Conservation (phyloP, 1,140 invertebrate genomes). For the Alviniconcha marisindica region DNA sequence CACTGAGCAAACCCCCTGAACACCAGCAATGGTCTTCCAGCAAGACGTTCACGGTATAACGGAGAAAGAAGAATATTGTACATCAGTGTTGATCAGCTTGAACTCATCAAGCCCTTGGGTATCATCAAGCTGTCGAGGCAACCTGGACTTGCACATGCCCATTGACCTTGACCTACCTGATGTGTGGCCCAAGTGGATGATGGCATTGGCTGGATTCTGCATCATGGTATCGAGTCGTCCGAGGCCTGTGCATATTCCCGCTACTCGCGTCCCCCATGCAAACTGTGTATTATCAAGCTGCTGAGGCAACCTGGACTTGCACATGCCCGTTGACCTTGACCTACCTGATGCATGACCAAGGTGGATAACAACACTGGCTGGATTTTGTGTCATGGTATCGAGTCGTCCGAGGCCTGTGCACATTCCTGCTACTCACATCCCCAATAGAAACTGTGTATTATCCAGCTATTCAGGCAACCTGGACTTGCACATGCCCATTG, state of each 20-base stretch:
- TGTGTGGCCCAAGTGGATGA: slow-evolving; percentile 91
- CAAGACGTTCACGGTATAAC: no score
- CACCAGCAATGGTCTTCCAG: no score
- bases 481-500: no score
- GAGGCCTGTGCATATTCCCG: slow-evolving; percentile 84
- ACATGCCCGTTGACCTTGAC: neutral
- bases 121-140: no score
- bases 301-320: no score
- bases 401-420: slow-evolving; percentile 86
- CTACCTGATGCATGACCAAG: slow-evolving; percentile 92
- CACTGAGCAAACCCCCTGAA: no score
- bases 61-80: no score
- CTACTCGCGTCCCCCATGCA: slow-evolving; percentile 93
- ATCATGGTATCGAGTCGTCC: slow-evolving; percentile 89
- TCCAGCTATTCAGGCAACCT: no score
- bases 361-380: slow-evolving; percentile 94
- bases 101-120: no score
- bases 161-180: slow-evolving; percentile 81
- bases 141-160: no score
- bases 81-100: no score
- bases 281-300: slow-evolving; percentile 96
- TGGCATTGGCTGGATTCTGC: slow-evolving; percentile 97
- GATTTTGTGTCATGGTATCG: slow-evolving; percentile 94
- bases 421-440: slow-evolving; percentile 89
- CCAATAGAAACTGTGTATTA: slow-evolving; percentile 97